Evolutionary conservation across 1,140 invertebrate species (phyloP), one percentile per base, ranked within the genome.

Genomic region (Neodiprion fabricii): DNA sequence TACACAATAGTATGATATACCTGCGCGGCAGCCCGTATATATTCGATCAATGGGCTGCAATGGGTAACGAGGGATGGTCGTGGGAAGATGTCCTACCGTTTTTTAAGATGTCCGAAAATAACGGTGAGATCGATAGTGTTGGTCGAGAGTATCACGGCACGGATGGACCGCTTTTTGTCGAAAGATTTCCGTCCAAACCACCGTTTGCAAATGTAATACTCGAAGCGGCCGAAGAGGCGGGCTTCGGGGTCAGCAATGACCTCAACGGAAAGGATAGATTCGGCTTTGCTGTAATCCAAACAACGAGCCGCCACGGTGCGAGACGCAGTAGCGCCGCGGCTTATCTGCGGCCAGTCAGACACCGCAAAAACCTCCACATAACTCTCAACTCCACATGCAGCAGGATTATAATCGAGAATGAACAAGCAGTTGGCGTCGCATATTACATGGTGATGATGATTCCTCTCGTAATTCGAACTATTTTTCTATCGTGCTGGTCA

Each of bases 361-460:
- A 91, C 67, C 86, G 93, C 21, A 85, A 86, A 0, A 97, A 97
- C 86, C 88, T 97, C 1, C 91, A 95, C 76, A 86, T 96, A 0
- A 83, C 91, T 48, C 78, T 95, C 0, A 94, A 94, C 75, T 91
- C 94, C 0, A 91, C 93, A 3, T 94, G 87, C 0, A 93, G 91
- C 0, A 92, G 91, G 79, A 85, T 92, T 11, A 74, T 91, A 1
- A 90, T 94, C 72, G 90, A 95, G 74, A 80, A 88, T 40, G 71
- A 77, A 4, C 90, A 87, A 7, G 92, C 91, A 47, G 84, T 89
- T 12, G 94, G 92, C 10, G 89, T 95, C 2, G 86, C 92, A 76
- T 91, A 88, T 72, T 79, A 84, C 50, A 78, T 88, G 75, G 85
- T 90, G 76, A 81, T 79, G 72, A 79, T 79, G 17, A 74, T 78